Percentiles rank a stretch among this genome's conserved stretches.
These are phyloP conservation scores for Apotomis capreana DNA, from an alignment of 2,888 invertebrate species.

Conservation along the genomic window DNA sequence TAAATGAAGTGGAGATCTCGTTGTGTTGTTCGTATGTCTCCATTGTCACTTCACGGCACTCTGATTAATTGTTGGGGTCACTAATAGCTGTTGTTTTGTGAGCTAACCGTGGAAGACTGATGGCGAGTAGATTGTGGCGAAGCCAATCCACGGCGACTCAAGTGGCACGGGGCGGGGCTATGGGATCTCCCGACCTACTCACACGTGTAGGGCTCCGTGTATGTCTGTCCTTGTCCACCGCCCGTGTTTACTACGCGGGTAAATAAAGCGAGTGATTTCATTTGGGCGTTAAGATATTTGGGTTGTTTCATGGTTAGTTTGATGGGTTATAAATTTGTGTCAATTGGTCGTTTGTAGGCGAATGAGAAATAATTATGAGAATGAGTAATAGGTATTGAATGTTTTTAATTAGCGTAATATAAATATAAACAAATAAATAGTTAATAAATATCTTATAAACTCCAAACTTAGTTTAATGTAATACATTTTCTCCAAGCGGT, in stretches of 20 bases:
- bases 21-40: slow-evolving; percentile 72
- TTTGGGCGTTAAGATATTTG: slow-evolving; percentile 59
- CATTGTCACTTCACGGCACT: slow-evolving; percentile 65
- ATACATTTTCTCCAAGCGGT: no score
- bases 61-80: slow-evolving; percentile 56
- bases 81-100: slow-evolving; percentile 53
- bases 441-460: no score
- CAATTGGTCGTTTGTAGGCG: slow-evolving; percentile 22
- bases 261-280: slow-evolving; percentile 79
- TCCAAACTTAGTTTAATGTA: no score
- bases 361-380: neutral
- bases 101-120: slow-evolving; percentile 71
- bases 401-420: no score
- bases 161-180: slow-evolving; percentile 67
- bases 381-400: neutral
- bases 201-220: slow-evolving; percentile 42
- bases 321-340: slow-evolving; percentile 61
- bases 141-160: slow-evolving; percentile 71
- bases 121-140: slow-evolving; percentile 67
- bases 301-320: slow-evolving; percentile 62
- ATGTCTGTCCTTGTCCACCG: slow-evolving; percentile 51
- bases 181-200: slow-evolving; percentile 54
- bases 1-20: slow-evolving; percentile 70
- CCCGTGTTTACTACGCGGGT: slow-evolving; percentile 67
- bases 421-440: no score